Conservation (phyloP, 2,888 invertebrate species). For the Melanotus villosus region DNA sequence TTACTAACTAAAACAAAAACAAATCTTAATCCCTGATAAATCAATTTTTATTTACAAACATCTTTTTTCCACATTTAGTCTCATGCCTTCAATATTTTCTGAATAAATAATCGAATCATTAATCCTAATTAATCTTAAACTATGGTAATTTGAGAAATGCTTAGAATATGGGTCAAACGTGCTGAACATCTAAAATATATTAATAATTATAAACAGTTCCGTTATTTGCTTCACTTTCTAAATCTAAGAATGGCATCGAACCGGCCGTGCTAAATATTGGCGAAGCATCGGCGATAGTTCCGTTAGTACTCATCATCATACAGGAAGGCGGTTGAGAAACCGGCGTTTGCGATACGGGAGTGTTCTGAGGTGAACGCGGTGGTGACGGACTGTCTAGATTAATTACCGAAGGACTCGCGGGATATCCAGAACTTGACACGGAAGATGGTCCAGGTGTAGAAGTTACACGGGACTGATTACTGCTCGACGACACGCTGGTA, state of each 20-base stretch:
- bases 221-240: constrained; percentile 62
- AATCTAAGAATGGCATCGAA: constrained; percentile 62
- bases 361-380: constrained; percentile 65
- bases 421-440: constrained; percentile 76
- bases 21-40: too few species aligned
- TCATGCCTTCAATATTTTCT: too few species aligned
- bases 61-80: too few species aligned
- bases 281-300: constrained; percentile 46
- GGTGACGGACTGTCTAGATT: constrained; percentile 78
- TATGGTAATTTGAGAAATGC: too few species aligned
- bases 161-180: too few species aligned
- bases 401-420: constrained; percentile 73
- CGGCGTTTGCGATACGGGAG: constrained; percentile 17
- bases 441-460: constrained; percentile 67
- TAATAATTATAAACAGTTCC: constrained; percentile 21
- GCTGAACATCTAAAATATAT: background rate
- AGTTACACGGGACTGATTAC: constrained; percentile 65
- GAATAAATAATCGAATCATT: too few species aligned
- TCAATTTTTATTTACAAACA: too few species aligned
- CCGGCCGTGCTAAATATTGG: constrained; percentile 49
- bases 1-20: too few species aligned
- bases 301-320: constrained; percentile 50
- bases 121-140: too few species aligned
- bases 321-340: constrained; percentile 55
- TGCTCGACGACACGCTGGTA: constrained; percentile 67